Base-by-base conservation (phyloP, 1,140 invertebrate genomes). In the Luehdorfia chinensis region DNA sequence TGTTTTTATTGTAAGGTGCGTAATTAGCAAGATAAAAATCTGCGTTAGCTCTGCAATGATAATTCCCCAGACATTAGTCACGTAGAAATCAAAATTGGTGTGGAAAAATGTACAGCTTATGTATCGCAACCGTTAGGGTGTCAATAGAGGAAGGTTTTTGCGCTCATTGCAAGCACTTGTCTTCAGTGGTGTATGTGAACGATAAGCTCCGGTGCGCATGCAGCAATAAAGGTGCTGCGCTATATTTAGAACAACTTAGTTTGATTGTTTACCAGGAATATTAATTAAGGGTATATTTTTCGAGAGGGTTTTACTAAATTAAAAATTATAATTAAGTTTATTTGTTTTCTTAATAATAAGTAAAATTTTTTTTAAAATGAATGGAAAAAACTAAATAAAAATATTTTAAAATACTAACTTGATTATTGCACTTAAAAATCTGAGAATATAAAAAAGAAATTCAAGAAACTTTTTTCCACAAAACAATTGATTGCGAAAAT, bases 131-230 rank as follows among this genome's bases (percentile, higher is more conserved):
- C 78, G 78, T 83, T 83, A 83, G 57, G 63, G 63, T 60, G 52
- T 63, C 48, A 67, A 66, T 63, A 55, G 37, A 61, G 51, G 61
- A 66, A 57, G 57, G 75, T 83, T 83, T 83, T 83, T 83, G 67
- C 66, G 57, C 23, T 25, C 52, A 64, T 54, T 53, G 55, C 50
- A 52, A 47, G 59, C 60, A 62, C 62, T 66, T 69, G 63, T 72
- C 64, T 77, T 66, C 65, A 65, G 67, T 70, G 67, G 58, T 66
- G 67, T 73, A 66, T 69, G 56, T 64, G 66, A 65, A 54, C 70
- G 79, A 79, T 75, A 81, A 66, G 77, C 74, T 79, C 60, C 58
- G 71, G 54, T 79, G 79, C 73, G 61, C 62, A 71, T 62, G 61
- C 52, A 55, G 52, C 59, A 71, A 65, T 66, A 66, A 60, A 57